Evolutionary conservation across 2,113 vertebrate species (phyloP), one percentile per base, ranked within the genome.

Genomic region (Lanius collurio): DNA sequence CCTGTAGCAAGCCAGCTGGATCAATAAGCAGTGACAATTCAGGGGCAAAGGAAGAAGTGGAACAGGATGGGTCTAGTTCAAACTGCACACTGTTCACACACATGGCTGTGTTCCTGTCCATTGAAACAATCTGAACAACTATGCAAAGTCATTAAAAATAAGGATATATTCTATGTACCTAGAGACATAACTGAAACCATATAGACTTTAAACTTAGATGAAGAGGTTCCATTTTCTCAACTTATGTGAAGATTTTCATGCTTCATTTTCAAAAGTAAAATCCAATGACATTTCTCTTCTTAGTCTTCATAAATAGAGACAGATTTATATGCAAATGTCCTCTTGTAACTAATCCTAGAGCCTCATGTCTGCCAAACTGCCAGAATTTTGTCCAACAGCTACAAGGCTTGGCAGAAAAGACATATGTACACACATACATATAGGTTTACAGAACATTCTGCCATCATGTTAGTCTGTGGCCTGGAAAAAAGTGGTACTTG

Each of bases 381-480:
- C 79, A 92, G 92, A 90, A 63, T 69, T 91, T 96, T 14, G 2
- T 92, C 86, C 83, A 91, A 85, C 27, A 87, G 62, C 57, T 84
- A 64, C 27, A 87, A 79, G 64, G 23, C 46, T 93, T 92, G 93
- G 78, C 90, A 90, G 46, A 65, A 57, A 60, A 78, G 28, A 7
- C 17, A 7, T 3, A 7, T 42, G 37, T 13, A 57, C 19, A 60
- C 20, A 70, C 8, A 82, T 7, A 30, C 16, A n/a, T 2, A 79
- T 42, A 70, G 33, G 42, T 87, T 95, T 93, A 83, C 83, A 80
- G 95, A 76, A 85, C 35, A 47, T 85, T 90, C 78, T 96, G 77
- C 74, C 63, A 62, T 94, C 63, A 4, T 78, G 24, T 78, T 83
- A 44, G 20, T 80, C 50, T 53, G 92, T 59, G 94, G 83, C 78